Conservation (phyloP, 1,140 invertebrate species). For the Drosophila ercepeae region DNA sequence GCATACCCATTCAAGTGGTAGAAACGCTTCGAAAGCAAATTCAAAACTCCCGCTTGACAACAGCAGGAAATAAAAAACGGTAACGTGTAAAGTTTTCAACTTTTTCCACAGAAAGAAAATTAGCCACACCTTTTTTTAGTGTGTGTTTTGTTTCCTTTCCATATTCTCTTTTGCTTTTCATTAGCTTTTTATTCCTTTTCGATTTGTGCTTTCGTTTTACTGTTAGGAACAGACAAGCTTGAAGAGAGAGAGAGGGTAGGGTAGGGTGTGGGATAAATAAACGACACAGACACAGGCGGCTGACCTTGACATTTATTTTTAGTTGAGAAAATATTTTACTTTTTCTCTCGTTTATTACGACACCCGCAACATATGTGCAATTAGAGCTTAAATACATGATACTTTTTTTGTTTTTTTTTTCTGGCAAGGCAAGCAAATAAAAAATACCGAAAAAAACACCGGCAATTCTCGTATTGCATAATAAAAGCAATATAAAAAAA, state of each 20-base stretch:
- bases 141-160: constrained; percentile 5
- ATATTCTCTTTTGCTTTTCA: constrained; percentile 8
- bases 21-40: constrained; percentile 17
- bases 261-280: constrained; percentile 25
- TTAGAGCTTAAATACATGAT: constrained; percentile 8
- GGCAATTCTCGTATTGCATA: constrained; percentile 23
- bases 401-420: not conserved
- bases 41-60: constrained; percentile 26
- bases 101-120: constrained; percentile 36
- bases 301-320: constrained; percentile 82
- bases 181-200: not conserved
- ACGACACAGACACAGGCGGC: constrained; percentile 28
- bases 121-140: constrained; percentile 56
- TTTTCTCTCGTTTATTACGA: constrained; percentile 57
- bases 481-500: constrained; percentile 41
- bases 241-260: not conserved
- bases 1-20: constrained; percentile 7
- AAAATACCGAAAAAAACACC: constrained; percentile 5
- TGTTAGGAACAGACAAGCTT: not conserved
- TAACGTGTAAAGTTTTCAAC: constrained; percentile 10
- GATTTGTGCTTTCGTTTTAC: constrained; percentile 34
- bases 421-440: not conserved
- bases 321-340: constrained; percentile 66
- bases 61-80: no score
- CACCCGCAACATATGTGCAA: constrained; percentile 41